Evolutionary conservation across 2,797 vertebrate species (phyloP).

Genomic region (Adrianichthys oophorus): DNA sequence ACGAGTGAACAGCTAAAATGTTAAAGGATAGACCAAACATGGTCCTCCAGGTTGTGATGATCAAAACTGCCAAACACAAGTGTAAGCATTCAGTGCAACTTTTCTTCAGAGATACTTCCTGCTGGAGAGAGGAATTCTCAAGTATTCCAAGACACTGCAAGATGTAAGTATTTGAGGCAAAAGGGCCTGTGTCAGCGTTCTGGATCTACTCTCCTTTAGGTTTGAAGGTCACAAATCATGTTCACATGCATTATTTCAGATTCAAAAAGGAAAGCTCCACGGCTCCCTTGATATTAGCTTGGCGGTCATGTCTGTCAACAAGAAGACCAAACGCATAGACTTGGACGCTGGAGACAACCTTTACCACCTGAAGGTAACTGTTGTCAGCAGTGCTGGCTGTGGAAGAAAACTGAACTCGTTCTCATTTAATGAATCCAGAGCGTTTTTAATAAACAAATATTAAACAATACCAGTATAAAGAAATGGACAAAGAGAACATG

Average conservation of each 20-base stretch:
- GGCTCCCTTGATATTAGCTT: constrained; percentile 88
- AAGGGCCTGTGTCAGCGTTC: background rate
- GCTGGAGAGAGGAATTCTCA: constrained; percentile 87
- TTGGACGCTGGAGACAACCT: constrained; percentile 90
- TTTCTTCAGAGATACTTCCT: constrained; percentile 85
- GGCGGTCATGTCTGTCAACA: constrained; percentile 92
- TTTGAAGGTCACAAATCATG: background rate
- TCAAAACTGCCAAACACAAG: background rate
- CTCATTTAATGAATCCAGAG: too few relatives aligned
- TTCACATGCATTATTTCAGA: constrained; percentile 53
- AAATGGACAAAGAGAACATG: too few relatives aligned
- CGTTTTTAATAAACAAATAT: too few relatives aligned
- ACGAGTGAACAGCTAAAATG: too few relatives aligned
- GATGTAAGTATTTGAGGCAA: constrained; percentile 78
- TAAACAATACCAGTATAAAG: too few relatives aligned
- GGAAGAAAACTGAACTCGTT: too few relatives aligned
- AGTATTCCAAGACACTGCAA: constrained; percentile 85
- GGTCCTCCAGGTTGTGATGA: too few relatives aligned
- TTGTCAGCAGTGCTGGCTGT: too few relatives aligned
- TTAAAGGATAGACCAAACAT: too few relatives aligned
- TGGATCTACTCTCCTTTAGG: background rate
- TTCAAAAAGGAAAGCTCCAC: constrained; percentile 86
- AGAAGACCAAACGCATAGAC: constrained; percentile 88
- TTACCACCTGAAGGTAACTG: constrained; percentile 72
- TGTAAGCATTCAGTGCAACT: background rate